Evolutionary conservation across 2,113 vertebrate species (phyloP), one percentile per base, ranked within the genome.

Genomic region (Toxotes chatareus): DNA sequence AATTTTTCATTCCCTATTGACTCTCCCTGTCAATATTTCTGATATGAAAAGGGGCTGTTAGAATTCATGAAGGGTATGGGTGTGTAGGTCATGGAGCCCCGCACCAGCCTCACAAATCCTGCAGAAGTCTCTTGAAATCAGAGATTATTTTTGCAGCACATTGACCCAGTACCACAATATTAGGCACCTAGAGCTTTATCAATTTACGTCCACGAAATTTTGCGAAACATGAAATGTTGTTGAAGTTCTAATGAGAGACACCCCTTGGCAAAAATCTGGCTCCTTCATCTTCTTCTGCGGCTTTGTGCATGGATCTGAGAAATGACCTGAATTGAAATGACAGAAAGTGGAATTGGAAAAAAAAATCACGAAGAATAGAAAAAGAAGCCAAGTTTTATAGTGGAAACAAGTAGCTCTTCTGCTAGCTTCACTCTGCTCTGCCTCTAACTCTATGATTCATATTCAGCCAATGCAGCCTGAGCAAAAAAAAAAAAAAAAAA

Each of bases 1-100:
- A 34, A 87, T 86, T 42, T 89, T 81, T 88, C 53, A 91, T 71
- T 67, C 78, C 9, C 31, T 81, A 89, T 91, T 40, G 89, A 90
- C 76, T 75, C 42, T 19, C 7, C 47, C 60, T 84, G 88, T 84
- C 86, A 76, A 90, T 92, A 89, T 84, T 82, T 86, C 80, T 82
- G 68, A 85, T 76, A 74, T 7, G 9, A 64, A 77, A 88, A 82
- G 46, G 38, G 44, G 9, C 14, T n/a, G 23, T 88, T 86, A 86
- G 83, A 91, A 89, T 88, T 85, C 74, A 84, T 84, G 80, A 84
- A 84, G 75, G 77, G 31, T 59, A 11, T 2, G 5, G 9, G 31
- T 40, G 67, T 60, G 71, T 21, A 73, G 76, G 69, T 83, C 73
- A 82, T 1, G 38, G 44, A 77, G 69, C 61, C 10, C 10, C 62